phyloP scores from a whole-genome alignment of 2,888 invertebrate species.

The Nomada ruficornis region DNA sequence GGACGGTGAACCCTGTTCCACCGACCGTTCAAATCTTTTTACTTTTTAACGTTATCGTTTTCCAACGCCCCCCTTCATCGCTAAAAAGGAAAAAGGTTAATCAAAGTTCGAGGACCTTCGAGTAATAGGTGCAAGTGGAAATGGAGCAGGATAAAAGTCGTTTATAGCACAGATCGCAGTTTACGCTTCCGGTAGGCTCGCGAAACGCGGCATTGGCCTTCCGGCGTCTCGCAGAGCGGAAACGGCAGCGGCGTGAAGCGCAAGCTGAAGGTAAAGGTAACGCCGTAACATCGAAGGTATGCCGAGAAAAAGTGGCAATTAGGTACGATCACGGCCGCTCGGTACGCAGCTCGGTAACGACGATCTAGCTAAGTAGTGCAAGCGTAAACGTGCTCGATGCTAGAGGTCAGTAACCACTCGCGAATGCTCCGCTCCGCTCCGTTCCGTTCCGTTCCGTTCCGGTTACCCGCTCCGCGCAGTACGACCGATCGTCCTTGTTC shows the following conservation, averaged over 20 bases:
- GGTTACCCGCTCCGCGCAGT: slow-evolving; percentile 74
- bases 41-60: slow-evolving; percentile 27
- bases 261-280: slow-evolving; percentile 78
- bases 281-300: slow-evolving; percentile 47
- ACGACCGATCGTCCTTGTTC: slow-evolving; percentile 62
- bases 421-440: slow-evolving; percentile 65
- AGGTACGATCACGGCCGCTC: slow-evolving; percentile 50
- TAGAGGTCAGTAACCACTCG: slow-evolving; percentile 79
- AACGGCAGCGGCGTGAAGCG: slow-evolving; percentile 48
- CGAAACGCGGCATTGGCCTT: slow-evolving; percentile 43
- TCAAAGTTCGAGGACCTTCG: too few relatives aligned
- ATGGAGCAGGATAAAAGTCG: neutral
- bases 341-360: slow-evolving; percentile 64
- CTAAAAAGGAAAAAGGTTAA: neutral
- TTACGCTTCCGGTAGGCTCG: slow-evolving; percentile 41
- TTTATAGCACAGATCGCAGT: slow-evolving; percentile 43
- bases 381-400: slow-evolving; percentile 82
- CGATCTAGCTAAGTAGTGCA: slow-evolving; percentile 83
- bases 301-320: slow-evolving; percentile 69
- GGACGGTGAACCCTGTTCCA: neutral
- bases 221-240: slow-evolving; percentile 48
- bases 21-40: slow-evolving; percentile 6
- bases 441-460: slow-evolving; percentile 79
- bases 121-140: too few relatives aligned
- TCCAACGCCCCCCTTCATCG: neutral